phyloP scores from a whole-genome alignment of 2,888 invertebrate genomes.

The Spodoptera picta region DNA sequence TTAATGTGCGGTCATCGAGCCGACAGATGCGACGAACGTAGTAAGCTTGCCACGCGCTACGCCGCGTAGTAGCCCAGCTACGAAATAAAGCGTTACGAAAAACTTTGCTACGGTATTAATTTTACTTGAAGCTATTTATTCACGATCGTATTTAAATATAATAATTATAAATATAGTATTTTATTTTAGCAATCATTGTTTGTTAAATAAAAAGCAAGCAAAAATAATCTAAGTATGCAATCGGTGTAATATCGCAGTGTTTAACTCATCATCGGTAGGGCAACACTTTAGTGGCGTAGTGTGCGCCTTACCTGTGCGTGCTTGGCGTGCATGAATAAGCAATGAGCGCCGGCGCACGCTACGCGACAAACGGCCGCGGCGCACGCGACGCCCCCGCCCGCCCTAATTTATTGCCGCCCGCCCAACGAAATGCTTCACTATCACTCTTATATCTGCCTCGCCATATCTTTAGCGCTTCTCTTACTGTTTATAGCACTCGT shows the following conservation, averaged over 20 bases:
- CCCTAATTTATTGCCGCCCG: conserved; percentile 81
- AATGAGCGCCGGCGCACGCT: conserved; percentile 88
- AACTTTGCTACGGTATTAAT: too few relatives aligned
- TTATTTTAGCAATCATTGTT: too few relatives aligned
- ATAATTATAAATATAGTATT: neutral
- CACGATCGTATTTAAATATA: too few relatives aligned
- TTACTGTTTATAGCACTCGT: conserved; percentile 54
- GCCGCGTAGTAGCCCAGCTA: neutral
- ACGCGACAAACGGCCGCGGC: conserved; percentile 76
- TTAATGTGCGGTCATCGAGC: conserved; percentile 55
- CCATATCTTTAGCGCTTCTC: conserved; percentile 66
- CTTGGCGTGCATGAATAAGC: conserved; percentile 83
- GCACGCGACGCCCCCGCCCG: conserved; percentile 82
- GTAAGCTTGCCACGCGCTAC: conserved; percentile 9
- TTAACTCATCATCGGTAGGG: conserved; percentile 57
- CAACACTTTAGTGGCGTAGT: conserved; percentile 52
- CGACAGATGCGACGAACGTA: conserved; percentile 13
- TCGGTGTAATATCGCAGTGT: conserved; percentile 58
- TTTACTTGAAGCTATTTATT: too few relatives aligned
- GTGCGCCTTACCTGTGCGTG: conserved; percentile 73
- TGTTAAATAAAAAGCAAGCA: conserved; percentile 21
- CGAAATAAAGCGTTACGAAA: neutral
- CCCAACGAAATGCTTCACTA: conserved; percentile 66
- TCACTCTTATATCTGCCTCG: conserved; percentile 77
- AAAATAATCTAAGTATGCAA: conserved; percentile 49